These are phyloP conservation scores for Lepeophtheirus nordmannii DNA, from an alignment of 2,888 invertebrate genomes.

Conservation along the genomic window DNA sequence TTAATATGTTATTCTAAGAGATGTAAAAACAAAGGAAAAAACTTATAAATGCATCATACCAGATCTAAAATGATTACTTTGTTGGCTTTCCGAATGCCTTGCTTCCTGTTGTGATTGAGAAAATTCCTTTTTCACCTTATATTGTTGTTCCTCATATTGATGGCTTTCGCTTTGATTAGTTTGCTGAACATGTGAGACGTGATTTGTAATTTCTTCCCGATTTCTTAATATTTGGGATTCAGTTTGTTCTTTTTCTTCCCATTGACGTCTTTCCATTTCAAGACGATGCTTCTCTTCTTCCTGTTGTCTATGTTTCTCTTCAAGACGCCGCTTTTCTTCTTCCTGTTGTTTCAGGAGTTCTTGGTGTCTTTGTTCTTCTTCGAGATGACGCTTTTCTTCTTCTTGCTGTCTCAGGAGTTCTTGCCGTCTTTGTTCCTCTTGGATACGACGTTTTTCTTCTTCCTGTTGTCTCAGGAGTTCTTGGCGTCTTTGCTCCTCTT, in stretches of 20 bases:
- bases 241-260: background rate
- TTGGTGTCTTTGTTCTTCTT: background rate
- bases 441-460: background rate
- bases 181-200: too few species aligned
- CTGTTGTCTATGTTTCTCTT: background rate
- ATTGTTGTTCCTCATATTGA: too few species aligned
- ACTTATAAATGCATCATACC: too few species aligned
- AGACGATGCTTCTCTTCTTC: background rate
- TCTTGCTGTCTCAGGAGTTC: background rate
- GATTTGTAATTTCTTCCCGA: too few species aligned
- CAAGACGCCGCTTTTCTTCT: background rate
- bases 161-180: too few species aligned
- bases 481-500: constrained; percentile 12
- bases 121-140: too few species aligned
- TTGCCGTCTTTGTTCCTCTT: background rate
- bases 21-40: too few species aligned
- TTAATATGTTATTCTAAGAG: too few species aligned
- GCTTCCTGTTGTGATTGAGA: too few species aligned
- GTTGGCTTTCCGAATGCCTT: too few species aligned
- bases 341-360: background rate
- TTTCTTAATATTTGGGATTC: background rate
- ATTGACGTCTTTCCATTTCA: background rate
- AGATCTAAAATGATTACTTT: too few species aligned
- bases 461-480: background rate
- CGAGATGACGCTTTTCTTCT: background rate